Base-by-base conservation (phyloP, 1,140 invertebrate genomes). In the Trachymyrmex septentrionalis region DNA sequence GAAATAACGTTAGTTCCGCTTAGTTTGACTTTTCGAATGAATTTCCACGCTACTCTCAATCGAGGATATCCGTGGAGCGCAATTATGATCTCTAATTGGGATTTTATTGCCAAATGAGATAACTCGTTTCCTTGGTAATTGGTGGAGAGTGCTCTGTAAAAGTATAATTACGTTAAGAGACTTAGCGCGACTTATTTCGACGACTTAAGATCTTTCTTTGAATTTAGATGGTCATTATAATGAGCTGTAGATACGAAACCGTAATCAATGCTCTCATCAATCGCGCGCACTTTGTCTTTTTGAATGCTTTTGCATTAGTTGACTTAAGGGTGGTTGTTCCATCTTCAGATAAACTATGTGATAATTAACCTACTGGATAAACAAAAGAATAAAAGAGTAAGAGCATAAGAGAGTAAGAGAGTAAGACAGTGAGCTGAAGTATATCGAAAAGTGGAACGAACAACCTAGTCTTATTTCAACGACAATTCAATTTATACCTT, bases 91-190 rank as follows among this genome's bases (percentile, higher is more conserved):
- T 75, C 16, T 75, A 75, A 84, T 84, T 84, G 38, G 55, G 24
- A 73, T 75, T 57, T 75, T 57, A 82, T 48, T 21, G 38, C 14
- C 50, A 81, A 75, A 84, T 50, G 55, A 73, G 80, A 50, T 82
- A 61, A 73, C 21, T 73, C 80, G 34, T 82, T 73, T 73, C 69
- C 21, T 75, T 19, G 24, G 2, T 75, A 61, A 75, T 61, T 19
- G 57, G 55, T 48, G 12, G 14, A 44, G 57, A 61, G 27, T 21
- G 14, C 55, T 61, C 5, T 48, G 55, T 61, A 75, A 61, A 61
- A 75, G 69, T 75, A 75, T 59, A 75, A 63, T 84, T 84, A 30
- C 21, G 12, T 84, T 50, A 75, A 84, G 69, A 84, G 80, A 84
- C 59, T 84, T 75, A 5, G 19, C 34, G 27, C 66, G 53, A 34